Evolutionary conservation across 2,797 vertebrate species (phyloP), one percentile per base, ranked within the genome.

Genomic region (Cryptoblepharus egeriae): DNA sequence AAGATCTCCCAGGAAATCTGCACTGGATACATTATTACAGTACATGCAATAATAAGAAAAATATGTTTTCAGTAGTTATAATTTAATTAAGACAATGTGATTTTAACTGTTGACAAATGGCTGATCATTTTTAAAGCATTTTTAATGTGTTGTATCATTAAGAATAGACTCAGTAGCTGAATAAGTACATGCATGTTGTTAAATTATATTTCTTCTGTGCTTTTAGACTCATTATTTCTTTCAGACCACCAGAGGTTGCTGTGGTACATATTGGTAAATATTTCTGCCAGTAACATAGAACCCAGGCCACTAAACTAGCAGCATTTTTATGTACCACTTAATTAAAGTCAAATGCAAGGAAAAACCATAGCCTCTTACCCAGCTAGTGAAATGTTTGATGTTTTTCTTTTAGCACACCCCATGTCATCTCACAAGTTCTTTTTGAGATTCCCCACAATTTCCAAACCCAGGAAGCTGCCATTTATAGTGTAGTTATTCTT

Each of bases 201-300:
- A 61, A 92, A 92, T 45, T 79, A 58, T 92, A 89, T 91, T 95
- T 74, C 37, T 26, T 87, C 65, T 87, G 78, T 90, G 80, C 81
- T 88, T 93, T 89, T 1, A 83, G 80, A 88, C 87, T 67, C 26
- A 75, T 67, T 86, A 65, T 89, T 94, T 93, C 87, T 57, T 65
- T 91, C 94, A 93, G 85, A 88, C 93, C 94, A 94, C 93, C 92
- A 96, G 93, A 90, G 93, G 90, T 87, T 96, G 94, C 94, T 95
- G 90, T 90, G 94, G 83, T 92, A 89, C 89, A 73, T 89, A 80
- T 0, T 89, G 92, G 86, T 77, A 92, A 89, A 91, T 90, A 73
- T 86, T 92, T 93, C 82, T 30, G 84, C 82, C 49, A 76, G 83
- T 92, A 93, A 88, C 67, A 80, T 70, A 88, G 28, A 87, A 64